These are phyloP conservation scores for Leptodirus hochenwartii DNA, from an alignment of 2,888 invertebrate genomes.

Conservation along the genomic window DNA sequence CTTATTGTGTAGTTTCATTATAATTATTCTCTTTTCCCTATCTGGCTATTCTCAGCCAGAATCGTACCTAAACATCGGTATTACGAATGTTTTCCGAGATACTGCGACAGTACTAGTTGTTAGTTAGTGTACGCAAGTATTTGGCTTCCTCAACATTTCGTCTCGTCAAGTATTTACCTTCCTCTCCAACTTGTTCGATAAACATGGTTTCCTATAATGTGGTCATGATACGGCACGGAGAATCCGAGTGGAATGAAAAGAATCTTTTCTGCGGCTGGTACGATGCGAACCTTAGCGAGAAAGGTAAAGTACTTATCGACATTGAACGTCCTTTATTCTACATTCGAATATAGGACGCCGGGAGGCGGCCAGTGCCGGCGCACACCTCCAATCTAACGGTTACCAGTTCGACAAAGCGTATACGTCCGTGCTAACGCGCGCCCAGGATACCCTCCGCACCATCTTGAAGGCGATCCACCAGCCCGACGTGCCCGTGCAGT, in stretches of 20 bases:
- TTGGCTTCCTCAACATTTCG: too few species aligned
- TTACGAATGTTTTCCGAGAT: too few species aligned
- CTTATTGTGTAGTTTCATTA: too few species aligned
- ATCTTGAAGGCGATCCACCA: constrained; percentile 40
- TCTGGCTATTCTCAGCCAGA: too few species aligned
- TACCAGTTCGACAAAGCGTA: constrained; percentile 41
- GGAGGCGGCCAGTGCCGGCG: constrained; percentile 41
- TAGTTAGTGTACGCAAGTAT: too few species aligned
- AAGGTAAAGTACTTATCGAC: constrained; percentile 31
- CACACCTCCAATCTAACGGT: constrained; percentile 38
- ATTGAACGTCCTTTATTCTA: constrained; percentile 6
- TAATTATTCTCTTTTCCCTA: too few species aligned
- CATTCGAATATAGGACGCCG: too few species aligned
- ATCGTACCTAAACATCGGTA: too few species aligned
- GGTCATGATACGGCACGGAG: constrained; percentile 46
- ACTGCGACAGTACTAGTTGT: too few species aligned
- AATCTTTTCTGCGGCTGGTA: constrained; percentile 47
- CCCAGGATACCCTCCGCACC: constrained; percentile 36
- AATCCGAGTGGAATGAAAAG: constrained; percentile 44
- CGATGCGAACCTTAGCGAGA: constrained; percentile 38
- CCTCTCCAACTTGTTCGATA: too few species aligned
- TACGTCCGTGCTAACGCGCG: constrained; percentile 43
- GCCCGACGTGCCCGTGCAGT: constrained; percentile 31
- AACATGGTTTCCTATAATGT: constrained; percentile 30
- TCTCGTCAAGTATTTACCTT: too few species aligned